Evolutionary conservation across 2,888 invertebrate genomes (phyloP).

Genomic region (Andrena praecox): DNA sequence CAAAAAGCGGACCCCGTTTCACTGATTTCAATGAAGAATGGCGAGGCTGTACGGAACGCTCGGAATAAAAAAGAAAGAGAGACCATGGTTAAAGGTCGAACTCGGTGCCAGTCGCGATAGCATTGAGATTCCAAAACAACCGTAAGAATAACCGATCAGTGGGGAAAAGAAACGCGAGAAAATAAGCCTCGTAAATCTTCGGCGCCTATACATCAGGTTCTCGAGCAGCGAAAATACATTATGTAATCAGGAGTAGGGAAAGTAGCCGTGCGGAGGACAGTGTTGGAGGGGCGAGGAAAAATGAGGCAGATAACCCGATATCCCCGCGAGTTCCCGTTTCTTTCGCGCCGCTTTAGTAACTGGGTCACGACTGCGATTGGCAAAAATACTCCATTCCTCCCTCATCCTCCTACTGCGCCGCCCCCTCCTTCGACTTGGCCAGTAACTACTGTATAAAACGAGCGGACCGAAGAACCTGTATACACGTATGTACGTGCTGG

Average conservation of each 20-base stretch:
- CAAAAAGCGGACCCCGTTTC: neutral
- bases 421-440: neutral
- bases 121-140: conserved; percentile 5
- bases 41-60: neutral
- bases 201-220: conserved; percentile 34
- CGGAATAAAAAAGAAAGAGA: neutral
- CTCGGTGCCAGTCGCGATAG: neutral
- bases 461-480: conserved; percentile 24
- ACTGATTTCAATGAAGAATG: neutral
- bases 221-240: conserved; percentile 45
- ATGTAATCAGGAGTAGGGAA: conserved; percentile 55
- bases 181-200: conserved; percentile 49
- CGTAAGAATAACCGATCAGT: neutral
- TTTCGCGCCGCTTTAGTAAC: conserved; percentile 32
- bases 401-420: neutral
- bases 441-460: conserved; percentile 28
- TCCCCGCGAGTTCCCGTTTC: conserved; percentile 32
- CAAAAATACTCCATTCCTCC: conserved; percentile 27
- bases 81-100: neutral
- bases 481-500: conserved; percentile 14
- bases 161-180: conserved; percentile 16
- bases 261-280: conserved; percentile 33
- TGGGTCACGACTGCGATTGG: conserved; percentile 46
- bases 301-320: conserved; percentile 50
- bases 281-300: conserved; percentile 36